Conservation (phyloP, 2,888 invertebrate genomes). For the Rhingia campestris region DNA sequence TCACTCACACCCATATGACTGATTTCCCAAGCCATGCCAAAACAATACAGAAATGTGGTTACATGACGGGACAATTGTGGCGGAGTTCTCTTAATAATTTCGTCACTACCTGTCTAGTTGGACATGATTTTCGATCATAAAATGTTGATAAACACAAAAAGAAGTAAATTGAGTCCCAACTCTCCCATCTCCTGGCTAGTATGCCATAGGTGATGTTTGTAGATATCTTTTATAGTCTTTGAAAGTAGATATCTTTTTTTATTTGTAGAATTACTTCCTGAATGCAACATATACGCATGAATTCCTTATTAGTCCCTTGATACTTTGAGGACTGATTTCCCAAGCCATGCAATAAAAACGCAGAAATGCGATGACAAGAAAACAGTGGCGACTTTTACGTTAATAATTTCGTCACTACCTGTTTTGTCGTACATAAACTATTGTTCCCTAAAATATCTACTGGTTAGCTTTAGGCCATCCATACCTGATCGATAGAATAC, state of each 20-base stretch:
- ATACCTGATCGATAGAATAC: too few species aligned
- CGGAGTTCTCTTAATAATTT: background rate
- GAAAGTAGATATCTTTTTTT: too few species aligned
- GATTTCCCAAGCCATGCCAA: constrained; percentile 38
- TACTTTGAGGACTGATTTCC: constrained; percentile 46
- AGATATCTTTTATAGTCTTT: too few species aligned
- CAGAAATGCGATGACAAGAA: background rate
- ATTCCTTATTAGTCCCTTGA: constrained; percentile 41
- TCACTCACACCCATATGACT: background rate
- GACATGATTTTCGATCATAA: background rate
- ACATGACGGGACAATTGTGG: background rate
- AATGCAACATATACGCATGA: constrained; percentile 23
- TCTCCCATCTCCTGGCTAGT: too few species aligned
- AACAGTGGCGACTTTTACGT: background rate
- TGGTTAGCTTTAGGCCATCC: too few species aligned
- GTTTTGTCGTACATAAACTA: background rate
- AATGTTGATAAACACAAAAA: too few species aligned
- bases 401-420: background rate
- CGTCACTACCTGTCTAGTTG: constrained; percentile 47
- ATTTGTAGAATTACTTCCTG: background rate
- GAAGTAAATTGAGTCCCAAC: too few species aligned
- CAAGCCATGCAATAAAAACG: constrained; percentile 55
- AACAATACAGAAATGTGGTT: constrained; percentile 3
- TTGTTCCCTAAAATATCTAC: too few species aligned
- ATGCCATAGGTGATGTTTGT: too few species aligned